Percentiles rank a stretch among this genome's conserved stretches.
These are phyloP conservation scores for Parasteatoda tepidariorum DNA, from an alignment of 1,140 invertebrate species.

Conservation along the genomic window DNA sequence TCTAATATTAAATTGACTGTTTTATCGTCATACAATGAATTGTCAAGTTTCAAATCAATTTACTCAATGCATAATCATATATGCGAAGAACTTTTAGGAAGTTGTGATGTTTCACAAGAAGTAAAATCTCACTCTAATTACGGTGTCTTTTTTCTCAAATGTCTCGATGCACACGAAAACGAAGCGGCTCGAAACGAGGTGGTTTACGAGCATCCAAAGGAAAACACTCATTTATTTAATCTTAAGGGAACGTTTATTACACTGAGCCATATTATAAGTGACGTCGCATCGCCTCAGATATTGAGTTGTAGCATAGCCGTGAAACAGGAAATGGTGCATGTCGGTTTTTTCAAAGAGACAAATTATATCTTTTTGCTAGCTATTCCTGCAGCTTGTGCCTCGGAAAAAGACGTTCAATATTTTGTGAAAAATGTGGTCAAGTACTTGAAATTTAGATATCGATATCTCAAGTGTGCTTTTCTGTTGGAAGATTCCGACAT, in stretches of 20 bases:
- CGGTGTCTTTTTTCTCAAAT: too few species aligned
- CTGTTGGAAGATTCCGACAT: constrained; percentile 32
- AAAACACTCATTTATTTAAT: constrained; percentile 66
- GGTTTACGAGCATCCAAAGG: constrained; percentile 67
- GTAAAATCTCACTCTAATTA: too few species aligned
- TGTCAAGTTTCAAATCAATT: too few species aligned
- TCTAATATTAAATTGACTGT: too few species aligned
- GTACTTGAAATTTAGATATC: constrained; percentile 62
- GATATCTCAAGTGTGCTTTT: constrained; percentile 59
- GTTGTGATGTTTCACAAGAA: too few species aligned
- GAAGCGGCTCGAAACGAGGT: too few species aligned
- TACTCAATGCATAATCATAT: too few species aligned
- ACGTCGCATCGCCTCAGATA: constrained; percentile 63
- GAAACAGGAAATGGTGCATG: constrained; percentile 64
- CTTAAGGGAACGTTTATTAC: constrained; percentile 69
- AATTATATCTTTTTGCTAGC: constrained; percentile 66
- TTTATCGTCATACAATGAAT: too few species aligned
- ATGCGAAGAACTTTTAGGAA: too few species aligned
- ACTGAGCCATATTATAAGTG: constrained; percentile 66
- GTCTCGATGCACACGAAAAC: too few species aligned
- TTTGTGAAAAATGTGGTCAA: constrained; percentile 59
- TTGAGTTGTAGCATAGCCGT: constrained; percentile 64
- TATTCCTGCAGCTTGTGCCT: constrained; percentile 65
- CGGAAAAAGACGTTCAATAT: constrained; percentile 38
- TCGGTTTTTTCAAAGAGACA: constrained; percentile 65